These are phyloP conservation scores for Elephantulus edwardii DNA, from an alignment of 2,113 vertebrate genomes.

Conservation along the genomic window DNA sequence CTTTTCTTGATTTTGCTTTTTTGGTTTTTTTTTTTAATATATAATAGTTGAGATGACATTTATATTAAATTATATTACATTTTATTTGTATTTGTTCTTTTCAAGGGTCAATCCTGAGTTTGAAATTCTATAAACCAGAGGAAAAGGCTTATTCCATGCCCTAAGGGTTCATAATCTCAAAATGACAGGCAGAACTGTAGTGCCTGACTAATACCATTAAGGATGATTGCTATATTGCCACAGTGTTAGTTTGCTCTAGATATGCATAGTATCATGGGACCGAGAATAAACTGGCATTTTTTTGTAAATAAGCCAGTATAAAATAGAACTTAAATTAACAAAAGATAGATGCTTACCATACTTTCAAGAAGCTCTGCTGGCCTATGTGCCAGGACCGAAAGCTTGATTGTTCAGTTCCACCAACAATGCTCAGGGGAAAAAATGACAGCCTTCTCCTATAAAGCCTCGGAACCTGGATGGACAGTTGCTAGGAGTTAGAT, in stretches of 20 bases:
- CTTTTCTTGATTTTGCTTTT: not conserved
- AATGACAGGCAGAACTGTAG: not conserved
- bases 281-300: constrained; percentile 23
- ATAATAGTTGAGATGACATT: not conserved
- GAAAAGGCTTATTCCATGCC: not conserved
- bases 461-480: too few species aligned
- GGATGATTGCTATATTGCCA: constrained; percentile 17
- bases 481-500: too few species aligned
- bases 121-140: constrained; percentile 7
- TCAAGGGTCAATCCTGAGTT: not conserved
- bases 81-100: constrained; percentile 30
- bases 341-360: not conserved
- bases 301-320: too few species aligned
- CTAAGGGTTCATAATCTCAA: constrained; percentile 32
- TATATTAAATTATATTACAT: constrained; percentile 12
- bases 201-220: constrained; percentile 1
- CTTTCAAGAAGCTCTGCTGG: too few species aligned
- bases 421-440: too few species aligned
- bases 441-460: too few species aligned
- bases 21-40: not conserved
- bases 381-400: too few species aligned
- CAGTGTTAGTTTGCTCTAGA: constrained; percentile 38
- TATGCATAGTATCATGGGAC: not conserved
- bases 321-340: too few species aligned
- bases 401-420: too few species aligned